These are phyloP conservation scores for Herpailurus yagouaroundi DNA, from an alignment of 2,113 vertebrate genomes.

Conservation along the genomic window DNA sequence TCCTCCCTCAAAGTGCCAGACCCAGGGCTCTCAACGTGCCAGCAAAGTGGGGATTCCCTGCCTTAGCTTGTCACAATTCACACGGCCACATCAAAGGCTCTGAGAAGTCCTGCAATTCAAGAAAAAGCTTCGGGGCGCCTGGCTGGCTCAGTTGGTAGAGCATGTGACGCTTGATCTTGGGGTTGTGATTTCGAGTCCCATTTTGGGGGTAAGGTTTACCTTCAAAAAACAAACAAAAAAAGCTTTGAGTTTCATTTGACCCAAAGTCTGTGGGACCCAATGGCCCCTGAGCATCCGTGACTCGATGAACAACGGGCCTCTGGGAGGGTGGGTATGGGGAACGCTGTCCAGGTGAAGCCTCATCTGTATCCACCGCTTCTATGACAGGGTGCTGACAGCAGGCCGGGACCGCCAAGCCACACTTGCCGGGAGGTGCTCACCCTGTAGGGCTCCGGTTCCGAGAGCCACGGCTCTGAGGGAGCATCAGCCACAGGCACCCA, in stretches of 20 bases:
- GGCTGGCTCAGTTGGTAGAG: not conserved
- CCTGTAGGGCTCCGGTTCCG: rapidly evolving
- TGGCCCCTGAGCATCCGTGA: no score
- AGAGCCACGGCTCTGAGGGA: rapidly evolving
- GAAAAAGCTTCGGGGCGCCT: not conserved
- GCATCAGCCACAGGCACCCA: no score
- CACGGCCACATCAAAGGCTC: not conserved
- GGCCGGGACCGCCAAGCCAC: not conserved
- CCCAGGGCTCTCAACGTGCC: no score
- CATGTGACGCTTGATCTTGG: not conserved
- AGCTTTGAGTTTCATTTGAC: not conserved
- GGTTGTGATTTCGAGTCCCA: not conserved
- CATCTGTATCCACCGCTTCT: not conserved
- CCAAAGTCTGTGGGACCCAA: no score
- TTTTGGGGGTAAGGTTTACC: not conserved
- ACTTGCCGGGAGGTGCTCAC: not conserved
- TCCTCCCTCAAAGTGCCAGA: not conserved
- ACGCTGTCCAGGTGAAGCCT: not conserved
- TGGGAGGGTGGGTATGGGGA: rapidly evolving
- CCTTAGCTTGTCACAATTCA: not conserved
- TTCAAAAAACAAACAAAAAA: not conserved
- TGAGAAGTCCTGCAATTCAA: not conserved
- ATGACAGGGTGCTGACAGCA: rapidly evolving
- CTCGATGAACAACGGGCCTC: no score
- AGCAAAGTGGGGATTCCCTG: not conserved